A percentile compares a stretch with the other conserved stretches of the same genome.
phyloP scores from a whole-genome alignment of 2,113 vertebrate species.

The Gopherus evgoodei region DNA sequence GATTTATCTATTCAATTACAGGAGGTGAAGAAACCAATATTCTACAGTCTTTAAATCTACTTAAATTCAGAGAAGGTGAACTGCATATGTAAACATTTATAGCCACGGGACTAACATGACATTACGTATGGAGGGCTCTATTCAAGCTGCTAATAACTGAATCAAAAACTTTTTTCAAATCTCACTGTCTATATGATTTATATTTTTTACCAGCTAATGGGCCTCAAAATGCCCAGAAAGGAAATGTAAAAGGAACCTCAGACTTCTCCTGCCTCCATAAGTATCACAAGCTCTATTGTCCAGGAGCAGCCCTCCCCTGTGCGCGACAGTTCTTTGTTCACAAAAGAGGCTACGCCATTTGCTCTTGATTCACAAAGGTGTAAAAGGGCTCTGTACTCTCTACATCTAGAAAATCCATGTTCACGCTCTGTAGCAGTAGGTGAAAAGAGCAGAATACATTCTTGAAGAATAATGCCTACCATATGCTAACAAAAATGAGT shows the following conservation, averaged over 20 bases:
- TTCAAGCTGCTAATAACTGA: not conserved
- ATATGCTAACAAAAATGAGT: not conserved
- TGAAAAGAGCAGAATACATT: not conserved
- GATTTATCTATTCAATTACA: slow-evolving; percentile 43
- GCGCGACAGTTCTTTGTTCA: not conserved
- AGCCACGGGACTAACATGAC: not conserved
- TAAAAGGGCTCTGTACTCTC: not conserved
- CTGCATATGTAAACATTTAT: slow-evolving; percentile 40
- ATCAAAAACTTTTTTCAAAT: not conserved
- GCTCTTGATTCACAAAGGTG: not conserved
- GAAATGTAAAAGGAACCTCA: not conserved
- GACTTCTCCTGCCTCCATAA: not conserved
- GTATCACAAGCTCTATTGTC: not conserved
- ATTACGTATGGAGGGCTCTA: not conserved
- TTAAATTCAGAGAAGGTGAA: not conserved
- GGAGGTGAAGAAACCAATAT: slow-evolving; percentile 29
- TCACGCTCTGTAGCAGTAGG: not conserved
- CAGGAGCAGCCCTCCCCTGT: not conserved
- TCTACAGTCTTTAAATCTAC: slow-evolving; percentile 28
- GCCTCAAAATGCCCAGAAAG: not conserved
- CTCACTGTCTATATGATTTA: not conserved
- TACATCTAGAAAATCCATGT: not conserved
- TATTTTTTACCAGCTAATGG: not conserved
- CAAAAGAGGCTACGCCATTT: not conserved
- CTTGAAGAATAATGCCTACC: not conserved